Percentiles rank a stretch among this genome's conserved stretches.
Evolutionary conservation across 2,888 invertebrate genomes (phyloP).

Genomic region (Drosophila atripex): DNA sequence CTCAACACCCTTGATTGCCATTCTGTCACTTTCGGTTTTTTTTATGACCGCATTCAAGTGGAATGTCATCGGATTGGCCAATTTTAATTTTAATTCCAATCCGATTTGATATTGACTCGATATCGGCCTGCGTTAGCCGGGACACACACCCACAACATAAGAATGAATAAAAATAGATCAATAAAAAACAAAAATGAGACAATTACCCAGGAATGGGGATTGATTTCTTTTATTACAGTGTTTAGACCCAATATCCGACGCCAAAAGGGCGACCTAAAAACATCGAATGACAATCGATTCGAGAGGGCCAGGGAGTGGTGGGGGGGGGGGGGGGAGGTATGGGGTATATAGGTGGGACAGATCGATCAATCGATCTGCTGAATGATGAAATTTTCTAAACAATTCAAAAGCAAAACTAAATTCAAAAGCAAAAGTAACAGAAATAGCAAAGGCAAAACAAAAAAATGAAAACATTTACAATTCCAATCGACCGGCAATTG

Average conservation of each 20-base stretch:
- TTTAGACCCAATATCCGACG: slow-evolving; percentile 47
- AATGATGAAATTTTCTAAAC: slow-evolving; percentile 58
- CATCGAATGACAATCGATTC: slow-evolving; percentile 42
- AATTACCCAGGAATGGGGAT: slow-evolving; percentile 59
- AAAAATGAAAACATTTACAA: slow-evolving; percentile 55
- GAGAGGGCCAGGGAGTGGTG: too few species aligned
- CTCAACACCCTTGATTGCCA: slow-evolving; percentile 6
- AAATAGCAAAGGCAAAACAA: slow-evolving; percentile 10
- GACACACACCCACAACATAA: slow-evolving; percentile 63
- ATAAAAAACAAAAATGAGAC: slow-evolving; percentile 26
- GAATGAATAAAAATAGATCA: not conserved
- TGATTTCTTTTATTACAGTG: slow-evolving; percentile 61
- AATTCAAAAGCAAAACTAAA: slow-evolving; percentile 30
- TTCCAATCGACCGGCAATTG: slow-evolving; percentile 74
- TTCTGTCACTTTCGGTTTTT: slow-evolving; percentile 37
- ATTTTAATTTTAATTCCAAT: slow-evolving; percentile 25
- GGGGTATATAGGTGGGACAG: slow-evolving; percentile 17
- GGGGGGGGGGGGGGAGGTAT: not conserved
- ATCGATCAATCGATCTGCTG: slow-evolving; percentile 47
- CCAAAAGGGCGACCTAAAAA: slow-evolving; percentile 53
- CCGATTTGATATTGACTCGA: slow-evolving; percentile 8
- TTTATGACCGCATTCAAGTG: slow-evolving; percentile 38
- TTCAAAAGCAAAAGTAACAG: not conserved
- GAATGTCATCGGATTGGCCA: slow-evolving; percentile 26
- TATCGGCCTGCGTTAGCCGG: slow-evolving; percentile 44